Evolutionary conservation across 1,140 invertebrate genomes (phyloP).

Genomic region (Caenorhabditis latens): DNA sequence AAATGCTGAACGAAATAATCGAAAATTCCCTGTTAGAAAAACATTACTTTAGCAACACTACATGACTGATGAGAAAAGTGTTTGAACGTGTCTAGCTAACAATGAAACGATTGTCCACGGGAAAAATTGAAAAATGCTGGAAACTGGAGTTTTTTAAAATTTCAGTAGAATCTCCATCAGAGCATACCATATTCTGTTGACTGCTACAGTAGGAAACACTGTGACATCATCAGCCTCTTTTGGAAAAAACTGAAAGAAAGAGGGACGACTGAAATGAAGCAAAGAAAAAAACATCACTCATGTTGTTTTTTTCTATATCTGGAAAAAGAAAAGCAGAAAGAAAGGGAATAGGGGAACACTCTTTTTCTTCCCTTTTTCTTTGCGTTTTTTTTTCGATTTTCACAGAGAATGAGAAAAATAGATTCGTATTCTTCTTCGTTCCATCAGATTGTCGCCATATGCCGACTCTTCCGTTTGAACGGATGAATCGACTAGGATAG

Average conservation of each 20-base stretch:
- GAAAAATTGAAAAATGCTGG: no score
- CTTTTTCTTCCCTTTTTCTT: neutral
- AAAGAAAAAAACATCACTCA: neutral
- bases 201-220: no score
- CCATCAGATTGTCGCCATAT: conserved; percentile 29
- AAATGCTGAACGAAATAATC: no score
- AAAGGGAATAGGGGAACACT: neutral
- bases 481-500: neutral
- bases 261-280: neutral
- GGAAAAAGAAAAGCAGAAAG: neutral
- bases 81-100: no score
- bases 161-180: no score
- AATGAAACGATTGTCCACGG: no score
- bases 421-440: neutral
- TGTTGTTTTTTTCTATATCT: neutral
- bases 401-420: neutral
- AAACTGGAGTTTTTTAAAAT: no score
- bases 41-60: no score
- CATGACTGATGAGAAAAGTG: no score
- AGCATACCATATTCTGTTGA: no score
- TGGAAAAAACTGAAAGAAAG: neutral
- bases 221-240: no score
- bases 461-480: neutral
- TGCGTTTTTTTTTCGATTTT: neutral
- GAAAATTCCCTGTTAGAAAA: no score